These are phyloP conservation scores for Galagoides demidoff DNA, from an alignment of 2,797 vertebrate species.

Conservation along the genomic window DNA sequence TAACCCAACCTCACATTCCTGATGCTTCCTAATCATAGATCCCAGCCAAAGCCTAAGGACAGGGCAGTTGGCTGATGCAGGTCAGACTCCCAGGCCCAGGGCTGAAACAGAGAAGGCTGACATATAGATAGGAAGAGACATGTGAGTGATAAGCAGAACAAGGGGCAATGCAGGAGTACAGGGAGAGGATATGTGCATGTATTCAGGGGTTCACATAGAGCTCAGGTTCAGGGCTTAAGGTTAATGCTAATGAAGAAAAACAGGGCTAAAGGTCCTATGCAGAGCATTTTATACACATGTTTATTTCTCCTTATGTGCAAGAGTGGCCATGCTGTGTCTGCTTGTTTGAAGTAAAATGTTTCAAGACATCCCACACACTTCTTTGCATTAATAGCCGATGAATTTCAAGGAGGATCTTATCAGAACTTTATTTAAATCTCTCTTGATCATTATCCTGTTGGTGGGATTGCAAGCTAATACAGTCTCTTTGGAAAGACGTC, in stretches of 20 bases:
- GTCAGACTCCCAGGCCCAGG: not conserved
- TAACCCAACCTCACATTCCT: not conserved
- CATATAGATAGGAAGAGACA: not conserved
- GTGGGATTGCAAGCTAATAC: too few species aligned
- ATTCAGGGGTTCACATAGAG: not conserved
- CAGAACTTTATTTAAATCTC: slow-evolving; percentile 36
- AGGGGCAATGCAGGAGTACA: fast-evolving
- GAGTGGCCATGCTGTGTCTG: slow-evolving; percentile 40
- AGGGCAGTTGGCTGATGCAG: not conserved
- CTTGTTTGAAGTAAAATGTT: slow-evolving; percentile 61
- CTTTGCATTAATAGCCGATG: slow-evolving; percentile 55
- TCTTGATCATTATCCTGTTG: not conserved
- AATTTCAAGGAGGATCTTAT: slow-evolving; percentile 12
- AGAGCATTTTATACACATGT: slow-evolving; percentile 20
- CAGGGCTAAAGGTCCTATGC: not conserved
- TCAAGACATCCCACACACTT: not conserved
- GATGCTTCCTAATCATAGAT: not conserved
- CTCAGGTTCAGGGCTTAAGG: slow-evolving; percentile 5
- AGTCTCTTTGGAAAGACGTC: too few species aligned
- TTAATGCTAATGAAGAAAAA: slow-evolving; percentile 46
- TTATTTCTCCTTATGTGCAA: slow-evolving; percentile 56
- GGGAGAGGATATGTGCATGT: not conserved
- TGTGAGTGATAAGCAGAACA: not conserved
- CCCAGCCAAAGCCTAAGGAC: not conserved
- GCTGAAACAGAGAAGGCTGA: not conserved